Conservation (phyloP, 2,888 invertebrate species). For the Phortica magna region DNA sequence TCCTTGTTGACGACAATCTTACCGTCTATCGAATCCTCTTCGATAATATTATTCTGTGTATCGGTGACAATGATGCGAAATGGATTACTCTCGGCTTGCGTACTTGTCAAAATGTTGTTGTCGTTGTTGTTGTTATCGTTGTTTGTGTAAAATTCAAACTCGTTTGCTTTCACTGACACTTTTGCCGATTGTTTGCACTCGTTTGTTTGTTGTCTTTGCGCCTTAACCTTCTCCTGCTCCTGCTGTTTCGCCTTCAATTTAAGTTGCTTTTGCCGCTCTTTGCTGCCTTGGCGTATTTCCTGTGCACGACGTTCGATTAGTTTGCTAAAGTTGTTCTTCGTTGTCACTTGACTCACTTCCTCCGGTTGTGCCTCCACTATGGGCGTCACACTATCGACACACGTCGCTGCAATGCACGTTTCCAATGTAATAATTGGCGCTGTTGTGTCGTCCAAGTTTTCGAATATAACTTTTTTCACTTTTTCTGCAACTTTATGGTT, state of each 20-base stretch:
- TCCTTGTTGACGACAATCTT: constrained; percentile 55
- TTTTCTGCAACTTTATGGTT: neutral
- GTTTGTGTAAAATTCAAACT: neutral
- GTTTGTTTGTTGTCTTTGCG: neutral
- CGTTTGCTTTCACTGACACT: neutral
- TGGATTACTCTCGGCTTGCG: constrained; percentile 43
- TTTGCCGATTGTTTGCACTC: neutral
- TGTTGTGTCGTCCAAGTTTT: constrained; percentile 26
- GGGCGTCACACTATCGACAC: neutral
- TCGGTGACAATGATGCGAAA: constrained; percentile 77
- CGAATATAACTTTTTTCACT: neutral
- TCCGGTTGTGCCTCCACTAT: constrained; percentile 58
- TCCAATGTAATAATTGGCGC: constrained; percentile 13
- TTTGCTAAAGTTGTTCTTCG: constrained; percentile 62
- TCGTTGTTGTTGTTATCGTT: constrained; percentile 29
- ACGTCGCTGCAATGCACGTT: neutral
- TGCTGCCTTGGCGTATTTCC: constrained; percentile 57
- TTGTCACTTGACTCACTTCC: constrained; percentile 73
- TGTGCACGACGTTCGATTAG: constrained; percentile 72
- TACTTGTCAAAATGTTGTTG: neutral
- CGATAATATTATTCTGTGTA: constrained; percentile 76
- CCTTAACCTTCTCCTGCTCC: constrained; percentile 13
- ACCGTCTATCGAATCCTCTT: constrained; percentile 74
- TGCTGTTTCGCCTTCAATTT: neutral
- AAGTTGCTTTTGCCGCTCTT: constrained; percentile 3